phyloP scores from a whole-genome alignment of 2,113 vertebrate species.

The Thermophis baileyi region DNA sequence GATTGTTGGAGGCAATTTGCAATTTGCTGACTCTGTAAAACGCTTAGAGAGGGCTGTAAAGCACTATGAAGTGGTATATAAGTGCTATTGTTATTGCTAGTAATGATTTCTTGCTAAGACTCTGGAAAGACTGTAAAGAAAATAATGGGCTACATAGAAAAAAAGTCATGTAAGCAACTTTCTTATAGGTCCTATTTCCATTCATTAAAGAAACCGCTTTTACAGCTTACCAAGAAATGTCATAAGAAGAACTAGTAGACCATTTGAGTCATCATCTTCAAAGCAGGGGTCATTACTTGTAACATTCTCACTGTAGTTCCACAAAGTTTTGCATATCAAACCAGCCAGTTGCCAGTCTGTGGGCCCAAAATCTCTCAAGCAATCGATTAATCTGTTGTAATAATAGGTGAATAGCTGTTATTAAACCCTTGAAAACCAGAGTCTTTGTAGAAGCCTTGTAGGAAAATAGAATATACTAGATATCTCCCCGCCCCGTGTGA shows the following conservation, averaged over 20 bases:
- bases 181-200: slow-evolving; percentile 12
- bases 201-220: neutral
- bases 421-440: neutral
- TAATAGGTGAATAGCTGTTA: slow-evolving; percentile 10
- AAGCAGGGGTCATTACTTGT: slow-evolving; percentile 52
- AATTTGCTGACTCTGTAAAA: neutral
- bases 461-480: neutral
- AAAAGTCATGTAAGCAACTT: neutral
- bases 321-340: slow-evolving; percentile 88
- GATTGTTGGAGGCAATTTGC: neutral
- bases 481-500: neutral
- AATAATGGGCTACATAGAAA: neutral
- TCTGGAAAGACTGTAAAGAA: neutral
- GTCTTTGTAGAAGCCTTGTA: neutral
- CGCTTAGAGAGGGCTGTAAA: neutral
- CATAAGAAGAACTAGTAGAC: slow-evolving; percentile 71
- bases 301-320: slow-evolving; percentile 83
- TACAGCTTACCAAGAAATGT: slow-evolving; percentile 76
- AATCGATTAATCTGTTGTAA: slow-evolving; percentile 81
- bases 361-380: slow-evolving; percentile 85
- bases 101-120: neutral
- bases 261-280: slow-evolving; percentile 59
- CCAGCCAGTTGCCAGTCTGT: slow-evolving; percentile 90
- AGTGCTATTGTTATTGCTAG: neutral
- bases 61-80: neutral